Evolutionary conservation across 2,797 vertebrate species (phyloP).

Genomic region (Lophius americanus): DNA sequence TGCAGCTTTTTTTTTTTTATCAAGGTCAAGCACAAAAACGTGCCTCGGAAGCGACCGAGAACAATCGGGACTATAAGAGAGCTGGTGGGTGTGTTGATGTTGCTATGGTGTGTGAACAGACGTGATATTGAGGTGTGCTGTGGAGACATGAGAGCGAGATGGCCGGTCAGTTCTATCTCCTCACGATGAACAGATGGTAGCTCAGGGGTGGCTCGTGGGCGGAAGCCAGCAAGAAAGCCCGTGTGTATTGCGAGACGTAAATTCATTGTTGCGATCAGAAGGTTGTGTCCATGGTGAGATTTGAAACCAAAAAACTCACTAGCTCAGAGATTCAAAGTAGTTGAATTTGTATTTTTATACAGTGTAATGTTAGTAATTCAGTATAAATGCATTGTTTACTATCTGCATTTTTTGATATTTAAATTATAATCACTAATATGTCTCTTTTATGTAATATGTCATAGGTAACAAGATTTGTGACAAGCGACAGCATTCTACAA

Average conservation of each 20-base stretch:
- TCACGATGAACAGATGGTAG: constrained; percentile 82
- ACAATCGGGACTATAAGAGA: too few relatives aligned
- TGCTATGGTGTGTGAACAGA: constrained; percentile 55
- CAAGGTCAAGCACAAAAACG: neutral
- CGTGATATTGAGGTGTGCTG: constrained; percentile 66
- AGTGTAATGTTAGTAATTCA: constrained; percentile 8
- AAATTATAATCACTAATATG: neutral
- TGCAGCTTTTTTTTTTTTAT: neutral
- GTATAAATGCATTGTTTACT: too few relatives aligned
- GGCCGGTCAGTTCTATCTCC: constrained; percentile 70
- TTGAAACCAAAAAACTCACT: too few relatives aligned
- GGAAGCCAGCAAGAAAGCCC: constrained; percentile 73
- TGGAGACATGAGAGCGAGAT: constrained; percentile 62
- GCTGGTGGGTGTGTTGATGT: constrained; percentile 25
- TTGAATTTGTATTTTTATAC: constrained; percentile 14
- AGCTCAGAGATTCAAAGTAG: neutral
- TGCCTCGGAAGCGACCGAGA: neutral
- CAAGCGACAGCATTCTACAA: neutral
- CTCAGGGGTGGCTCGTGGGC: constrained; percentile 75
- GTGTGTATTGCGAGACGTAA: constrained; percentile 56
- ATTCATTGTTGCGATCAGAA: constrained; percentile 34
- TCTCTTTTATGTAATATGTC: too few relatives aligned
- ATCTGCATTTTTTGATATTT: too few relatives aligned
- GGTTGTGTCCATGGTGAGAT: too few relatives aligned
- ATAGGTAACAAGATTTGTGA: neutral